Percentiles rank a stretch among this genome's conserved stretches.
Evolutionary conservation across 2,797 vertebrate species (phyloP).

Genomic region (Myotis myotis): DNA sequence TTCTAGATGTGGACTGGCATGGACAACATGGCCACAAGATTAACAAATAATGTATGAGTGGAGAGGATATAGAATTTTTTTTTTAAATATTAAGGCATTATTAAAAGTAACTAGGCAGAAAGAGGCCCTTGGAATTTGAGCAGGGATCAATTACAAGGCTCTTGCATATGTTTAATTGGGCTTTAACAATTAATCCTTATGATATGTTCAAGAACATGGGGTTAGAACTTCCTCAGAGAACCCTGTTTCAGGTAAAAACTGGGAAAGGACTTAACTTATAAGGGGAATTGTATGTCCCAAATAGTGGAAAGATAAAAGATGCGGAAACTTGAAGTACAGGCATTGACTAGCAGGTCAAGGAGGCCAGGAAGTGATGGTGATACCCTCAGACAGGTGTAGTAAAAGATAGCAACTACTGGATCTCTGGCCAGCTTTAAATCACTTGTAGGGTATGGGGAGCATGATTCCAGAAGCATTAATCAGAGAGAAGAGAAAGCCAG

Average conservation of each 20-base stretch:
- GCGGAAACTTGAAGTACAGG: background rate
- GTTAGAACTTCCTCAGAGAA: background rate
- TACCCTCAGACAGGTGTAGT: rapidly evolving
- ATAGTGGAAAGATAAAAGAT: background rate
- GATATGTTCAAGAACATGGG: background rate
- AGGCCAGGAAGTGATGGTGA: background rate
- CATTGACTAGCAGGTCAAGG: background rate
- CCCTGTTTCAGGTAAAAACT: background rate
- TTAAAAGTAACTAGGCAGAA: background rate
- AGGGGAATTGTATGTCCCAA: background rate
- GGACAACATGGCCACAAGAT: background rate
- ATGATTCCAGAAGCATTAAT: background rate
- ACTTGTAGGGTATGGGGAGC: background rate
- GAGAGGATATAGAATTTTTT: background rate
- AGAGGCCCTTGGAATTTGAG: background rate
- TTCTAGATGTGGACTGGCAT: background rate
- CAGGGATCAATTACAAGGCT: background rate
- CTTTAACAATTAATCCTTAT: background rate
- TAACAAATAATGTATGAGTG: background rate
- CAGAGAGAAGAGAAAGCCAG: background rate
- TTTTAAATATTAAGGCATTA: background rate
- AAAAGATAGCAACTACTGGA: background rate
- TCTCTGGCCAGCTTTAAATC: background rate
- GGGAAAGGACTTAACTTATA: background rate
- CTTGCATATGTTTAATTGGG: background rate